phyloP scores from a whole-genome alignment of 2,113 vertebrate genomes.

The Coracopsis vasa region DNA sequence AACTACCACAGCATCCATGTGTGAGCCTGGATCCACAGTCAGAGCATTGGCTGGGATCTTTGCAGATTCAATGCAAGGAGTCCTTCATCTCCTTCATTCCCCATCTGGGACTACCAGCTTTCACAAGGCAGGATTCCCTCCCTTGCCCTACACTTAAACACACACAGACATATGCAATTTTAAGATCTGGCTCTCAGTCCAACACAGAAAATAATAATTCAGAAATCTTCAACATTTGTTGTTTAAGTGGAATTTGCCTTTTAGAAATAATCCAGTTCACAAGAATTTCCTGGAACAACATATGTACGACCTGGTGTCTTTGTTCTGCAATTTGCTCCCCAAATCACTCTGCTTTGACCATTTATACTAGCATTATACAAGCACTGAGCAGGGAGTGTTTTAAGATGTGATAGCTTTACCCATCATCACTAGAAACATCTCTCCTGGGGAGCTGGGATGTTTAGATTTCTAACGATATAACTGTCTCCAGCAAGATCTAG shows the following conservation, averaged over 20 bases:
- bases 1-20: rapidly evolving
- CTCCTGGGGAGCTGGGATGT: background rate
- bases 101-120: background rate
- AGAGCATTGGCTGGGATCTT: background rate
- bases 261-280: background rate
- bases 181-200: background rate
- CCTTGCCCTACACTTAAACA: background rate
- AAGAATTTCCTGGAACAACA: background rate
- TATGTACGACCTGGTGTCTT: rapidly evolving
- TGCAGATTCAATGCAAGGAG: background rate
- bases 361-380: background rate
- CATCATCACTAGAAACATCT: background rate
- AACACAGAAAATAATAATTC: background rate
- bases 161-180: background rate
- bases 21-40: rapidly evolving
- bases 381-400: background rate
- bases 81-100: background rate
- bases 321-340: background rate
- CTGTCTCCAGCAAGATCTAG: background rate
- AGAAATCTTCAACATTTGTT: background rate
- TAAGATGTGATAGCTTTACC: background rate
- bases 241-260: background rate
- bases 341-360: background rate
- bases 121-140: background rate
- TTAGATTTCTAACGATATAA: background rate